These are phyloP conservation scores for Terrapene triunguis DNA, from an alignment of 2,113 vertebrate species.

Conservation along the genomic window DNA sequence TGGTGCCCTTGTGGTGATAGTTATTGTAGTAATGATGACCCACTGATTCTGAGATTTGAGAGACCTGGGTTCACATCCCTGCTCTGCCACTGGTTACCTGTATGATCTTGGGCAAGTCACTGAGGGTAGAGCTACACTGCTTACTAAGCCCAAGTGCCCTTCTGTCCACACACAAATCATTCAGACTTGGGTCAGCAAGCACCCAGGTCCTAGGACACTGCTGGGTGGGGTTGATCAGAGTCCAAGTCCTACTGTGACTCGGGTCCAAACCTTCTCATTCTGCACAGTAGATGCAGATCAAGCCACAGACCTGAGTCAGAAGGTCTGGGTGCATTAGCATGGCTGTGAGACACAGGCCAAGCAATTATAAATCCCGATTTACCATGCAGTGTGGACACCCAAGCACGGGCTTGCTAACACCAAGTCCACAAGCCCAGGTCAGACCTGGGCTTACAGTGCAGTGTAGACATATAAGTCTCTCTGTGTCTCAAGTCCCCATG, in stretches of 20 bases:
- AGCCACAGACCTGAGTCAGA: not conserved
- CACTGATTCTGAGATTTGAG: not conserved
- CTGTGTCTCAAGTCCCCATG: not conserved
- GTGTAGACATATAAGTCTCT: not conserved
- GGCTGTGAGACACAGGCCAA: not conserved
- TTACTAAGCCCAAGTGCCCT: not conserved
- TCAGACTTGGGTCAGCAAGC: not conserved
- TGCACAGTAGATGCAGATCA: not conserved
- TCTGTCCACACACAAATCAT: not conserved
- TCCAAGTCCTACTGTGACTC: not conserved
- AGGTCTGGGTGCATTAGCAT: not conserved
- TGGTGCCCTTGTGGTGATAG: not conserved
- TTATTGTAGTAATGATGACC: not conserved
- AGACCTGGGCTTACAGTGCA: too few relatives aligned
- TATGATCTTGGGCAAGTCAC: too few relatives aligned
- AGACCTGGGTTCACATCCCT: not conserved
- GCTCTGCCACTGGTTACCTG: not conserved
- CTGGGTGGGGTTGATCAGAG: not conserved
- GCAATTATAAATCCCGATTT: not conserved
- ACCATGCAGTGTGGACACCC: not conserved
- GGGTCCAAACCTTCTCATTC: not conserved
- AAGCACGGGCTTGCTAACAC: not conserved
- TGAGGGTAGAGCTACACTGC: not conserved
- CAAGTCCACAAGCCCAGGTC: not conserved
- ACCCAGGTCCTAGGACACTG: not conserved